These are phyloP conservation scores for Pangasius mekongensis DNA, from an alignment of 2,797 vertebrate species.

Conservation along the genomic window DNA sequence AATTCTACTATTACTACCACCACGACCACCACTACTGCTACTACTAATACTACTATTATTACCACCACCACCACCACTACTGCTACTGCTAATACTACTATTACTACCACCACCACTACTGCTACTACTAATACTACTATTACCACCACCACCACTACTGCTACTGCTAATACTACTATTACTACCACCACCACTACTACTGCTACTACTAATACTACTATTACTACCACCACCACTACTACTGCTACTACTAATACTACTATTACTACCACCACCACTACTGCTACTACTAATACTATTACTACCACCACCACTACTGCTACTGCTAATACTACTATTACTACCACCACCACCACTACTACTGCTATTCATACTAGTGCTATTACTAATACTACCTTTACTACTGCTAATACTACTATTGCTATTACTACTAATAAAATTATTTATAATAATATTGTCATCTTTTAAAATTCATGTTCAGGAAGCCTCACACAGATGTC, in stretches of 20 bases:
- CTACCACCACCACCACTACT: neutral
- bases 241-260: neutral
- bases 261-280: neutral
- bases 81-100: neutral
- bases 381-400: neutral
- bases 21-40: neutral
- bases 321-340: neutral
- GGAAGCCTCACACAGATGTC: no score
- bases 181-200: neutral
- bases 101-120: neutral
- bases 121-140: neutral
- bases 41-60: neutral
- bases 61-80: neutral
- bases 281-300: neutral
- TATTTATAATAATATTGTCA: no score
- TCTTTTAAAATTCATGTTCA: no score
- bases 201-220: neutral
- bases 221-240: neutral
- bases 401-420: neutral
- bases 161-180: neutral
- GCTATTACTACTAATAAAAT: no score
- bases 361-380: neutral
- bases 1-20: neutral
- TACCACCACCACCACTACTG: neutral
- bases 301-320: no score